A percentile compares a stretch with the other conserved stretches of the same genome.
These are phyloP conservation scores for Drosophila trapezifrons DNA, from an alignment of 1,140 invertebrate genomes.

Conservation along the genomic window DNA sequence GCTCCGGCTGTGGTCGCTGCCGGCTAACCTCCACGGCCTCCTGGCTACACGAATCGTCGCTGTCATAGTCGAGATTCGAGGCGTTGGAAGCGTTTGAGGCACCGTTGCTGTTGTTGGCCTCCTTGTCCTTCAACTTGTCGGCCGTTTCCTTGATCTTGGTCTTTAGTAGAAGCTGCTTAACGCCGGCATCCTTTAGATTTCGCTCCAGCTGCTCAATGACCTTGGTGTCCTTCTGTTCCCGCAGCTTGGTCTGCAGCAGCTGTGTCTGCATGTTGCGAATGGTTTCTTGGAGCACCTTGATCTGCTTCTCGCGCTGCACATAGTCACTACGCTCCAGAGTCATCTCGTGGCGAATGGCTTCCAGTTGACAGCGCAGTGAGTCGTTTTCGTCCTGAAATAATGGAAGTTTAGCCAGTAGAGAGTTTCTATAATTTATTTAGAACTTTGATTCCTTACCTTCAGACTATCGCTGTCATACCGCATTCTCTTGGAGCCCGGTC, in stretches of 20 bases:
- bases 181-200: slow-evolving; percentile 85
- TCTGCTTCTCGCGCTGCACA: slow-evolving; percentile 84
- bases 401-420: neutral
- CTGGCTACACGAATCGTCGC: slow-evolving; percentile 43
- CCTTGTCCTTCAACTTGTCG: slow-evolving; percentile 65
- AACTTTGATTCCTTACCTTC: too few relatives aligned
- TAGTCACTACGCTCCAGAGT: slow-evolving; percentile 88
- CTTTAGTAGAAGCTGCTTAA: slow-evolving; percentile 73
- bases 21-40: slow-evolving; percentile 11
- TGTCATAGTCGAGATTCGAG: slow-evolving; percentile 64
- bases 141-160: slow-evolving; percentile 74
- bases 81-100: slow-evolving; percentile 44
- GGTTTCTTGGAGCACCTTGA: slow-evolving; percentile 88
- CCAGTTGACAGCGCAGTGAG: slow-evolving; percentile 94
- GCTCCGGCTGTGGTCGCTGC: slow-evolving; percentile 24
- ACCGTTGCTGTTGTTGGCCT: slow-evolving; percentile 29
- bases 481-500: slow-evolving; percentile 57
- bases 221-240: slow-evolving; percentile 87
- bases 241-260: slow-evolving; percentile 87
- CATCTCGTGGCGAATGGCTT: slow-evolving; percentile 97
- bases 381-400: slow-evolving; percentile 91
- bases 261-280: slow-evolving; percentile 92
- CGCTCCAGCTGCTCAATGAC: slow-evolving; percentile 86
- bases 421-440: too few relatives aligned
- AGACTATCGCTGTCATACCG: slow-evolving; percentile 78